A percentile compares a stretch with the other conserved stretches of the same genome.
phyloP scores from a whole-genome alignment of 64 coral and sea anemone genomes.

The Anthopleura sola region DNA sequence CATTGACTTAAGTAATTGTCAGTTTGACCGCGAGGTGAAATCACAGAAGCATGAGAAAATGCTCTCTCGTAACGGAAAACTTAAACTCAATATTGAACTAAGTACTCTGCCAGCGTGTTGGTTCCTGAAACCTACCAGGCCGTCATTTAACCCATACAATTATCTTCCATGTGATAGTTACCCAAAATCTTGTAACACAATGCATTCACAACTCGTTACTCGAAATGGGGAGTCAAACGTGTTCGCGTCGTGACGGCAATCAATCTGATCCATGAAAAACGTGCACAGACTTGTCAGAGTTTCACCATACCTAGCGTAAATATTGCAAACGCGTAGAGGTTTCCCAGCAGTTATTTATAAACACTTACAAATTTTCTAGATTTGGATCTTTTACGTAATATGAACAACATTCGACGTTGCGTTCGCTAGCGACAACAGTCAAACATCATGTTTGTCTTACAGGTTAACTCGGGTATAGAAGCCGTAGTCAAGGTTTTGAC shows the following conservation, averaged over 20 bases:
- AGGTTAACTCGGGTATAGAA: not conserved
- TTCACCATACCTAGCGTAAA: not conserved
- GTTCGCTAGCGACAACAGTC: not conserved
- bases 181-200: not conserved
- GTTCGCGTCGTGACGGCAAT: not conserved
- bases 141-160: not conserved
- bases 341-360: constrained; percentile 20
- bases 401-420: not conserved
- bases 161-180: not conserved
- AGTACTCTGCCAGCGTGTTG: not conserved
- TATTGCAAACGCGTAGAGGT: not conserved
- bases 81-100: not conserved
- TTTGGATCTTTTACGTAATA: constrained; percentile 16
- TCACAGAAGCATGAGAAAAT: not conserved
- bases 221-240: not conserved
- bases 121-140: not conserved
- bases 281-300: constrained; percentile 2
- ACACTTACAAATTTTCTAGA: constrained; percentile 19
- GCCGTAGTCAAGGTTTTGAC: not conserved
- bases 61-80: not conserved
- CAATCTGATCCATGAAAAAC: not conserved
- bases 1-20: constrained; percentile 1
- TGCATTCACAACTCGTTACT: not conserved
- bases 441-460: not conserved
- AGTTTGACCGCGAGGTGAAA: not conserved